Evolutionary conservation across 2,888 invertebrate genomes (phyloP).

Genomic region (Chalcis sispes): DNA sequence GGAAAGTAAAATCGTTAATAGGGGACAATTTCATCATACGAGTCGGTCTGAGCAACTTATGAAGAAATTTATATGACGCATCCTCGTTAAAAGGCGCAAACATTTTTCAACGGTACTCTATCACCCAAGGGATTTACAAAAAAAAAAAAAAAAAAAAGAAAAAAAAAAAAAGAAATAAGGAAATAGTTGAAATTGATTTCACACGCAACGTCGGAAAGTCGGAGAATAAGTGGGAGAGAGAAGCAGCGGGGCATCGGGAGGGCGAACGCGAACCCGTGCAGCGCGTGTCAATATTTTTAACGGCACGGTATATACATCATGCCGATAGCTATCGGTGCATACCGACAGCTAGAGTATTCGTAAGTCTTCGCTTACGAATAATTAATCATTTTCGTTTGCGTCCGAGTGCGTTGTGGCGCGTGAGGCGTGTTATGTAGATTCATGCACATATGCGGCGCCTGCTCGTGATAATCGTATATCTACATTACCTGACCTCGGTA

Average conservation of each 20-base stretch:
- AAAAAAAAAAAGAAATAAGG: background rate
- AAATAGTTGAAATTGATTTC: slow-evolving; percentile 34
- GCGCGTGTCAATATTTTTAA: slow-evolving; percentile 59
- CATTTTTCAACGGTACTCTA: slow-evolving; percentile 33
- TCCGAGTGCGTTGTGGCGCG: background rate
- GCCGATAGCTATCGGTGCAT: slow-evolving; percentile 64
- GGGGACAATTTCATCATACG: slow-evolving; percentile 28
- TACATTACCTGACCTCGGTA: no score
- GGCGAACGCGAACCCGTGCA: background rate
- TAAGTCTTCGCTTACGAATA: slow-evolving; percentile 52
- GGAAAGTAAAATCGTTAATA: no score
- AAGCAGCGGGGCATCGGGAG: background rate
- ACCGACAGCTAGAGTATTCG: slow-evolving; percentile 58
- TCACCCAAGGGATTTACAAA: background rate
- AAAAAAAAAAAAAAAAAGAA: background rate
- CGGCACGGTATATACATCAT: slow-evolving; percentile 64
- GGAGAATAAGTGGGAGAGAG: no score
- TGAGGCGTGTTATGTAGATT: background rate
- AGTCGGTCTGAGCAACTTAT: background rate
- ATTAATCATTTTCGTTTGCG: slow-evolving; percentile 65
- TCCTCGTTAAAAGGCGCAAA: background rate
- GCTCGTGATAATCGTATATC: no score
- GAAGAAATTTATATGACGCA: slow-evolving; percentile 4
- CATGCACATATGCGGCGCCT: background rate
- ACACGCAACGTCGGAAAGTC: slow-evolving; percentile 33